phyloP scores from a whole-genome alignment of 2,888 invertebrate genomes.

The Cacoxenus indagator region DNA sequence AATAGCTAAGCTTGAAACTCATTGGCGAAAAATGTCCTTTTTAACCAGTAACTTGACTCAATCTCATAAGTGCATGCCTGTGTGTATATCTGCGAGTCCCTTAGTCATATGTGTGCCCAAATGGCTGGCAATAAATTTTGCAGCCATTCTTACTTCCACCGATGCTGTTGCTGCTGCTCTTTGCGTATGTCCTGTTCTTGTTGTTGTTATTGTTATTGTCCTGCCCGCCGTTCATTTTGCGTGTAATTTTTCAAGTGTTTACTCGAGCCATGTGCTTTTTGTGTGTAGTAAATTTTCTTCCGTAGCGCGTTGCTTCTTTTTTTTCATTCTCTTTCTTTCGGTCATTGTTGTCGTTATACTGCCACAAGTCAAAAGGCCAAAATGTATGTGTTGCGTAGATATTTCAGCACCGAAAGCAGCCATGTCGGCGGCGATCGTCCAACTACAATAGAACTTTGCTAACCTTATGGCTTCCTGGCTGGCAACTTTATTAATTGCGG shows the following conservation, averaged over 20 bases:
- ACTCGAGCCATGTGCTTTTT: conserved; percentile 46
- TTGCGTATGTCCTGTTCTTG: neutral
- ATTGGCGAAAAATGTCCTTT: neutral
- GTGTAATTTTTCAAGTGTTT: conserved; percentile 57
- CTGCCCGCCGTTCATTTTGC: neutral
- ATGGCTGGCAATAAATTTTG: conserved; percentile 61
- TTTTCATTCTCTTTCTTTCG: neutral
- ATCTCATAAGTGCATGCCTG: conserved; percentile 64
- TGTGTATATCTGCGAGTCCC: conserved; percentile 41
- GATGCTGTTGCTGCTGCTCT: neutral
- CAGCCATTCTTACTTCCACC: conserved; percentile 47
- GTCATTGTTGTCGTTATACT: conserved; percentile 20
- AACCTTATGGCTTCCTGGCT: neutral
- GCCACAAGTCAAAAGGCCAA: conserved; percentile 47
- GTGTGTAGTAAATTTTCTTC: conserved; percentile 32
- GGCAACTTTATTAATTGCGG: conserved; percentile 61
- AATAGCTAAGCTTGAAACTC: neutral
- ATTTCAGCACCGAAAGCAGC: neutral
- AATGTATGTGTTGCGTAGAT: conserved; percentile 44
- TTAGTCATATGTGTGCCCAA: conserved; percentile 57
- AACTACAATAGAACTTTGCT: conserved; percentile 10
- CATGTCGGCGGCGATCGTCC: conserved; percentile 8
- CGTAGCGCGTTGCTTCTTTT: neutral
- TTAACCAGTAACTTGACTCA: conserved; percentile 41
- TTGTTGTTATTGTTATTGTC: neutral